Conservation (phyloP, 2,113 vertebrate genomes). For the Hypanus sabinus region DNA sequence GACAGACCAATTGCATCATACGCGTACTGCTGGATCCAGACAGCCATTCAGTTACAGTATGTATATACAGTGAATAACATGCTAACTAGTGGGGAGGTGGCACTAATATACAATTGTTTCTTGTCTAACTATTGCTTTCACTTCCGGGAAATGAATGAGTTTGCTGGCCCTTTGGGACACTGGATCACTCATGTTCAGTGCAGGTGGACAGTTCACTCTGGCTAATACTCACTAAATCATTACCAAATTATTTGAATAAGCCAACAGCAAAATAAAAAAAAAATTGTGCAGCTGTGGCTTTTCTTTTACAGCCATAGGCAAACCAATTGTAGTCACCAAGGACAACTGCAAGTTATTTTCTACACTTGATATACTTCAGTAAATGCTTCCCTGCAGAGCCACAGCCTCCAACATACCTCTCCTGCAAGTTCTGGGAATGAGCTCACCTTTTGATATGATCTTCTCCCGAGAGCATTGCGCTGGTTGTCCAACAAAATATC, state of each 20-base stretch:
- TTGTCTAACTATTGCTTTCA: background rate
- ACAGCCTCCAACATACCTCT: background rate
- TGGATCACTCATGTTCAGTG: background rate
- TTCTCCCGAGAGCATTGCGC: background rate
- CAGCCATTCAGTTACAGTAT: background rate
- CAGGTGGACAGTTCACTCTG: background rate
- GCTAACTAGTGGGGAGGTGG: background rate
- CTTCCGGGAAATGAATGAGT: background rate
- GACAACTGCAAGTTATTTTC: background rate
- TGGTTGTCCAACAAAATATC: background rate
- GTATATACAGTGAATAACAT: background rate
- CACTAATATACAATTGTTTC: background rate
- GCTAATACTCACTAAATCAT: background rate
- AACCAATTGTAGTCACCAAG: background rate
- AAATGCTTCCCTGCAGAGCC: background rate
- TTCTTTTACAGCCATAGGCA: conserved; percentile 13
- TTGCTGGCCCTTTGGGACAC: background rate
- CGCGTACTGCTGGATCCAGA: background rate
- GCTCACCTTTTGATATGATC: background rate
- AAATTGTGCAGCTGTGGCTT: background rate
- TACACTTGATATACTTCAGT: conserved; percentile 21
- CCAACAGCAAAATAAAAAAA: conserved; percentile 1
- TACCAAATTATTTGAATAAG: background rate
- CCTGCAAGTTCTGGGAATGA: background rate
- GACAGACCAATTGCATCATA: background rate